Percentiles rank a stretch among this genome's conserved stretches.
Conservation (phyloP, 2,113 vertebrate species). For the Chlorocebus sabaeus region DNA sequence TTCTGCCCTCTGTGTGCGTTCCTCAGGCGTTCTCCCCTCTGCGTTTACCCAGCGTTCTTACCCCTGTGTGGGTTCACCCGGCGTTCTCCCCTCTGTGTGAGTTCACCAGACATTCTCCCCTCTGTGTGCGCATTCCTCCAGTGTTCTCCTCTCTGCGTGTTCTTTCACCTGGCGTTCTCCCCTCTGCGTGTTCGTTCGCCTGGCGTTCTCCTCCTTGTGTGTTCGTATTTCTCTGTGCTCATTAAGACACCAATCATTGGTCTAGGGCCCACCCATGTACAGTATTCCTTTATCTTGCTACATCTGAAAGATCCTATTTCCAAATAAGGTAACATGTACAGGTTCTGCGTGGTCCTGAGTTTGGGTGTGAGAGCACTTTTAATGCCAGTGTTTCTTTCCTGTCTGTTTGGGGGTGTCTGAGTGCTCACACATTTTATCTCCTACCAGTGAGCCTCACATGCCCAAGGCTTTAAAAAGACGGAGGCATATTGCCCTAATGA, state of each 20-base stretch:
- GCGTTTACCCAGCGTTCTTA: no score
- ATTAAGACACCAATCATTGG: not conserved
- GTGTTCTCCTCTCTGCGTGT: not conserved
- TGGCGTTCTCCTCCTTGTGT: accelerated
- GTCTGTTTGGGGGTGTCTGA: not conserved
- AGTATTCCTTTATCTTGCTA: accelerated
- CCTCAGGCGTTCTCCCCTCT: accelerated
- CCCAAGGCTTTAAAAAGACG: not conserved
- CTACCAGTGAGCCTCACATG: not conserved
- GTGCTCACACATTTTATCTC: not conserved
- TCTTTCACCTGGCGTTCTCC: not conserved
- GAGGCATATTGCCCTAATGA: not conserved
- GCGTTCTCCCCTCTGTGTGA: no score
- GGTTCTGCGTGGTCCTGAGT: no score
- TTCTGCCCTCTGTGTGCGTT: no score
- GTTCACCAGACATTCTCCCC: no score
- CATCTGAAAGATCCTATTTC: not conserved
- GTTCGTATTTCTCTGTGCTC: not conserved
- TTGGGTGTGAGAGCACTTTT: not conserved
- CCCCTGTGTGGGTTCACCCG: no score
- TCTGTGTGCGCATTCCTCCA: not conserved
- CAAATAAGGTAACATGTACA: accelerated
- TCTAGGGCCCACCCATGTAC: not conserved
- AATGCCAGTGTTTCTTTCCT: not conserved
- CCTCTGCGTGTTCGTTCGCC: not conserved